Conservation (phyloP, 2,113 vertebrate genomes). For the Colaptes auratus region DNA sequence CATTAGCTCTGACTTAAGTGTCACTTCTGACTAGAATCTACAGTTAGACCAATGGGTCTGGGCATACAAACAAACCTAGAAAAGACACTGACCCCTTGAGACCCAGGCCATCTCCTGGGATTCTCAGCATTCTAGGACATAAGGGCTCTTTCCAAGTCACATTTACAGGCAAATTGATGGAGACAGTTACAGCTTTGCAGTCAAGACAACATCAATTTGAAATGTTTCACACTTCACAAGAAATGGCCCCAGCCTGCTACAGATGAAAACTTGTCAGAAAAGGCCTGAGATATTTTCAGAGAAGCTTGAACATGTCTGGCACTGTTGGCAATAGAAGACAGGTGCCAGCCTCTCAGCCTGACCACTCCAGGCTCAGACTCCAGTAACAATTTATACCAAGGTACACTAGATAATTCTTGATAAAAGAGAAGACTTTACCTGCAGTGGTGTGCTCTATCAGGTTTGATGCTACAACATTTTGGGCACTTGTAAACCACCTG, state of each 20-base stretch:
- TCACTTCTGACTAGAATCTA: not conserved
- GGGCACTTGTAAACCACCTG: constrained; percentile 99
- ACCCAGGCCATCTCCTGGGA: not conserved
- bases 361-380: not conserved
- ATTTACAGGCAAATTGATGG: not conserved
- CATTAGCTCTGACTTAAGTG: not conserved
- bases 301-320: not conserved
- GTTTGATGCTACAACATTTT: constrained; percentile 99
- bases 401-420: not conserved
- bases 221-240: not conserved
- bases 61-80: not conserved
- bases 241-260: not conserved
- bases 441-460: constrained; percentile 97
- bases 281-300: not conserved
- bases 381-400: not conserved
- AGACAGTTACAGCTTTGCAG: not conserved
- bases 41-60: not conserved
- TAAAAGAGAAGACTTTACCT: constrained; percentile 76
- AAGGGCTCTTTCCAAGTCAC: not conserved
- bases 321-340: not conserved
- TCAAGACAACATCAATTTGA: not conserved
- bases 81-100: not conserved
- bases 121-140: not conserved
- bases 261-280: not conserved
- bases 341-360: not conserved